phyloP scores from a whole-genome alignment of 2,888 invertebrate species.

The Microctonus hyperodae region DNA sequence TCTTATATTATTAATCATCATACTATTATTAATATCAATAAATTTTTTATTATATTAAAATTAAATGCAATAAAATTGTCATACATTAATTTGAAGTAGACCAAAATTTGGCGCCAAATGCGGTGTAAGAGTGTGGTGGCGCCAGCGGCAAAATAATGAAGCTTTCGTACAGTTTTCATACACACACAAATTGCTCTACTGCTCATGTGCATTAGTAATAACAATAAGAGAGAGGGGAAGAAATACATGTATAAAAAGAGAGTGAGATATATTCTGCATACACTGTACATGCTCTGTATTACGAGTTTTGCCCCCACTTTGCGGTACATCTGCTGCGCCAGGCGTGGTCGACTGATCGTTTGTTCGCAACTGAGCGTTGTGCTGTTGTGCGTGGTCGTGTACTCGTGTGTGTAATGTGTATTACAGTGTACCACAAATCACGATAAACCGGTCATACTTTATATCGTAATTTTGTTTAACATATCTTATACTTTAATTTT shows the following conservation, averaged over 20 bases:
- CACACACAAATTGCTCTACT: too few species aligned
- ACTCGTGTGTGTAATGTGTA: too few species aligned
- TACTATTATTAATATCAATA: too few species aligned
- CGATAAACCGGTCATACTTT: constrained; percentile 27
- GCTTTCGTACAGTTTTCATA: too few species aligned
- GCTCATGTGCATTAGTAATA: not conserved
- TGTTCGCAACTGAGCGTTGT: constrained; percentile 27
- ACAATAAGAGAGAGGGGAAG: not conserved
- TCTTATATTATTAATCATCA: too few species aligned
- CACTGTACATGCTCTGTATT: constrained; percentile 1
- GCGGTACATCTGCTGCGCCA: constrained; percentile 56
- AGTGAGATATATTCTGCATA: constrained; percentile 3
- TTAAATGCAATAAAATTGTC: too few species aligned
- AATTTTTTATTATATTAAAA: too few species aligned
- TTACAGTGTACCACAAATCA: too few species aligned
- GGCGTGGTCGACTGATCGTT: constrained; percentile 54
- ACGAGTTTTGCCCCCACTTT: constrained; percentile 34
- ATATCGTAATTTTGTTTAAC: not conserved
- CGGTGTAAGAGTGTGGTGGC: too few species aligned
- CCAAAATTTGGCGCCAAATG: too few species aligned
- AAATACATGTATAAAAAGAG: constrained; percentile 1
- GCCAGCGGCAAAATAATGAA: not conserved
- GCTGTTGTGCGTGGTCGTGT: constrained; percentile 9
- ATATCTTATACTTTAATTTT: constrained; percentile 12
- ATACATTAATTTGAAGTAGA: too few species aligned